Evolutionary conservation across 1,140 invertebrate species (phyloP), one percentile per base, ranked within the genome.

Genomic region (Ephestia elutella): DNA sequence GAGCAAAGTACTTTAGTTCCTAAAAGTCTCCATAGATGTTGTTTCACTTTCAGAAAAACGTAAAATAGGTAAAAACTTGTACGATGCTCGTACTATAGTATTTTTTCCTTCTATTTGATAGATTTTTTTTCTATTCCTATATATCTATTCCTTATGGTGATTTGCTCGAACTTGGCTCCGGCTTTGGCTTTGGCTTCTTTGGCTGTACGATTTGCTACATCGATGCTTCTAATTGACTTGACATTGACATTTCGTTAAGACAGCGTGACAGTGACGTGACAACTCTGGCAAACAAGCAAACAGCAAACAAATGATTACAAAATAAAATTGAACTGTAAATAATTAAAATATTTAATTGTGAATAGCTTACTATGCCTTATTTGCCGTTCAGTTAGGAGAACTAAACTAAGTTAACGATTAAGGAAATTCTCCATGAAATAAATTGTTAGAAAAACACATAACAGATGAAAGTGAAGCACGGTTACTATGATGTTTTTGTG

Each of bases 401-500:
- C 1, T 44, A 44, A 44, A 44, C 38, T n/a, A 15, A 15, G 13
- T 17, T 5, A 15, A 44, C 1, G 7, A 15, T 44, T 44, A 44
- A 15, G 38, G 4, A 44, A 44, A 44, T 44, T 17, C 13, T 44
- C 2, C 38, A 44, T 44, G 38, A 44, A n/a, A 10, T 44, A 44
- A 44, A n/a, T 17, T 44, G 15, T 44, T 15, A 44, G 2, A 15
- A 44, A 44, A 44, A 44, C 38, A 54, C n/a, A n/a, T n/a, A n/a
- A n/a, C n/a, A n/a, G 68, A 82, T 82, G 79, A 87, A 80, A 74
- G 60, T 65, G 11, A 80, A 71, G 57, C 73, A 75, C 15, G 82
- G 85, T 53, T 87, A 84, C 60, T 86, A 86, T 49, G 82, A 87
- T 65, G 57, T 80, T 62, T 87, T 87, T 61, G 70, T 87, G 28